Evolutionary conservation across 2,888 invertebrate species (phyloP).

Genomic region (Entomobrya proxima): DNA sequence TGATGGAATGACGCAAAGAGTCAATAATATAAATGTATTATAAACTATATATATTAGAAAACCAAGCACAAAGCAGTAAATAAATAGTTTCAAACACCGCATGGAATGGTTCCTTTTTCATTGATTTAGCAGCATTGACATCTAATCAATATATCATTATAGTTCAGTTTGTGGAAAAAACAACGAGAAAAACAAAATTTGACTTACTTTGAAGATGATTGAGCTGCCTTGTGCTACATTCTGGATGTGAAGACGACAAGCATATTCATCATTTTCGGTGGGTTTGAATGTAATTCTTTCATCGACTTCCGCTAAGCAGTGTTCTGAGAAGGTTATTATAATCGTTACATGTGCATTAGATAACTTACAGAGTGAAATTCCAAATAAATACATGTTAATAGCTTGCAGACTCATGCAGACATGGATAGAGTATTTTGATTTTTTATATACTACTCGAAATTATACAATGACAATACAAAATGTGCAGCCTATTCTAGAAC

Average conservation of each 20-base stretch:
- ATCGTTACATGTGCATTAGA: not conserved
- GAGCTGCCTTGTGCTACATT: constrained; percentile 70
- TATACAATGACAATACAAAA: no score
- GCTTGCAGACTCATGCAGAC: no score
- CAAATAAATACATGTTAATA: no score
- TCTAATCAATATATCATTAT: no score
- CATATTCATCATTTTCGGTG: constrained; percentile 69
- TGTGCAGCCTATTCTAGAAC: no score
- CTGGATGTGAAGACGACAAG: constrained; percentile 69
- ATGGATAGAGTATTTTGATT: no score
- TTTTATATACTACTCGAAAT: no score
- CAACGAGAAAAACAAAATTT: constrained; percentile 10
- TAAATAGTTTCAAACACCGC: constrained; percentile 28
- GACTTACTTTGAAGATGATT: constrained; percentile 73
- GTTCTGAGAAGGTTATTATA: constrained; percentile 55
- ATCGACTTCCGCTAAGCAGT: constrained; percentile 69
- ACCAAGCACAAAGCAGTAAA: not conserved
- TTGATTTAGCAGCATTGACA: not conserved
- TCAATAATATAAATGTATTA: not conserved
- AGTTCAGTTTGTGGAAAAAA: not conserved
- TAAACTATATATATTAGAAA: not conserved
- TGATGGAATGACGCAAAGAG: not conserved
- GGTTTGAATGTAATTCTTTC: constrained; percentile 67
- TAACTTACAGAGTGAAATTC: no score
- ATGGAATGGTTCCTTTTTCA: constrained; percentile 38